Evolutionary conservation across 2,888 invertebrate species (phyloP), one percentile per base, ranked within the genome.

Genomic region (Chrysolina oricalcia): DNA sequence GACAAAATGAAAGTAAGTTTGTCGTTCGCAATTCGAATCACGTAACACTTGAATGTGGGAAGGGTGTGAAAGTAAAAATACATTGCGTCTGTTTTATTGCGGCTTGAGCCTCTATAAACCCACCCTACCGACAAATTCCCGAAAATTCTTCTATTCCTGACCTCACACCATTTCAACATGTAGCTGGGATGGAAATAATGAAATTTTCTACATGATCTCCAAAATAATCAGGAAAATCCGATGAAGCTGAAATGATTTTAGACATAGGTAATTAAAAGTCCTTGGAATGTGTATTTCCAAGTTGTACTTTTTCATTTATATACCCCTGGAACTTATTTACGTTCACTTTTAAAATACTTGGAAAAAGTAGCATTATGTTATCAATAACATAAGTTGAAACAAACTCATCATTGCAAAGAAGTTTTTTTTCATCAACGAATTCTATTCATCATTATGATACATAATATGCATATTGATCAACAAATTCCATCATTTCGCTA

Each of bases 41-140:
- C 75, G 75, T 75, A 72, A 43, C 50, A 41, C 67, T 21, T 67
- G 71, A 43, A 71, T 74, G 66, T 67, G 70, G 71, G 59, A 71
- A 67, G 74, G 74, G 67, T 53, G 74, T 13, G 74, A 63, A 67
- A 43, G 68, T 68, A 64, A 63, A 67, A 71, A 70, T 62, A 70
- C 66, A 70, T 65, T 74, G 70, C 72, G 72, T 72, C 71, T 75
- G 69, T 72, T 75, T 75, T 75, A 75, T 75, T 75, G 72, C 71
- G 19, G 68, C 59, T 56, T 72, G 75, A 72, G 72, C 70, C 68
- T 69, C 75, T 64, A 75, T 75, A 75, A 75, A 75, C 67, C 67
- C 68, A 68, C 71, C 68, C 67, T 40, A 53, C 53, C 71, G 64
- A 46, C 41, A 67, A 66, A 70, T 72, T 71, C 68, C 75, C 41